Evolutionary conservation across 2,888 invertebrate species (phyloP), one percentile per base, ranked within the genome.

Genomic region (Melangyna quadrimaculata): DNA sequence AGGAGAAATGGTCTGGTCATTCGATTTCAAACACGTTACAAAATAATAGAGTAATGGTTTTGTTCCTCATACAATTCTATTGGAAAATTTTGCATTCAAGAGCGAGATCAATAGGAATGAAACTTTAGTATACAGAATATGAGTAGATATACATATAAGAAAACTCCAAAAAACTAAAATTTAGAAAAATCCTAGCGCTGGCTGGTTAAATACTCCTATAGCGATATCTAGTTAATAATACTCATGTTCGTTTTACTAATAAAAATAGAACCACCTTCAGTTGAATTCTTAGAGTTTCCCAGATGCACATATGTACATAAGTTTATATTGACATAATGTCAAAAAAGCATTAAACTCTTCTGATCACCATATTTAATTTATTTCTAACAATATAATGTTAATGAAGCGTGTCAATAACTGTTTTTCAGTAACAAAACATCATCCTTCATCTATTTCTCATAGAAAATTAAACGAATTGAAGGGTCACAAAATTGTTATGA

Each of bases 391-490:
- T 12, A 32, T 32, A 29, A 55, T 2, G 10, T 5, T 29, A 55
- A 29, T 55, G 32, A 17, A 55, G 17, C 29, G 29, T 55, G 29
- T 19, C 29, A 55, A 55, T 55, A 29, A 55, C 22, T 57, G 19
- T 14, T 35, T 32, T 61, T 4, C 22, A 37, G 17, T 40, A n/a
- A 35, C 5, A 57, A 40, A 61, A 59, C n/a, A 43, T 3, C 63
- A 63, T 63, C 24, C 43, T 63, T 63, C 63, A 43, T n/a, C n/a
- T n/a, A n/a, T n/a, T n/a, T n/a, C n/a, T n/a, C 3, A 17, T 27
- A 24, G 45, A n/a, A 29, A 65, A 45, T 45, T 29, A 29, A 65
- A 65, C 14, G 29, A 65, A 65, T 29, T 65, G 19, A 45, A 65
- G 12, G 12, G 63, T 29, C 27, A 45, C 12, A 43, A 43, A 63